phyloP scores from a whole-genome alignment of 2,888 invertebrate genomes.

The Nycteola revayana region DNA sequence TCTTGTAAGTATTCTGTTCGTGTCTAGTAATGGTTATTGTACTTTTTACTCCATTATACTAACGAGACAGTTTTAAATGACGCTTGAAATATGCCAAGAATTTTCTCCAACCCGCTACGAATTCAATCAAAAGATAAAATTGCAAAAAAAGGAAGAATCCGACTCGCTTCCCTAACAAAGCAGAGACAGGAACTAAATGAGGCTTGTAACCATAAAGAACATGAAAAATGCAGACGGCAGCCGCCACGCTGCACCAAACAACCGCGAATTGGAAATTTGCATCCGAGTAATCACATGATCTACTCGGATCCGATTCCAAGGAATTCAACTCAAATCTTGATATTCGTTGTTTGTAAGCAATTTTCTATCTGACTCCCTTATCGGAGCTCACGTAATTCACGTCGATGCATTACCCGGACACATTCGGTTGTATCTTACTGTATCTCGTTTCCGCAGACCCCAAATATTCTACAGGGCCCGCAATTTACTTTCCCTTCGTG shows the following conservation, averaged over 20 bases:
- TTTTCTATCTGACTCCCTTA: slow-evolving; percentile 16
- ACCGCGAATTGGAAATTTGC: slow-evolving; percentile 16
- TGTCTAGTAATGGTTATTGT: no score
- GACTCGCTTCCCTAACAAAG: slow-evolving; percentile 27
- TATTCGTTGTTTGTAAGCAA: slow-evolving; percentile 10
- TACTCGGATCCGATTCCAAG: slow-evolving; percentile 14
- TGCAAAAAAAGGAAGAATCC: slow-evolving; percentile 25
- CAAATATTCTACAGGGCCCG: slow-evolving; percentile 31
- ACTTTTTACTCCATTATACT: no score
- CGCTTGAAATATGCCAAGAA: slow-evolving; percentile 20
- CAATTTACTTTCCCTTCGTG: slow-evolving; percentile 45
- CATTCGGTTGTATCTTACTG: slow-evolving; percentile 17
- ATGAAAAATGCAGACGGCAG: slow-evolving; percentile 25
- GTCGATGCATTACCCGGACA: slow-evolving; percentile 17
- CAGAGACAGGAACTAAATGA: slow-evolving; percentile 31
- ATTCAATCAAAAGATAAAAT: slow-evolving; percentile 28
- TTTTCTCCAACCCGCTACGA: slow-evolving; percentile 21
- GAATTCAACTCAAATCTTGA: slow-evolving; percentile 1
- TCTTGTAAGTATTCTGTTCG: no score
- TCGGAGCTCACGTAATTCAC: slow-evolving; percentile 21
- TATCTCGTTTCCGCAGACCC: slow-evolving; percentile 32
- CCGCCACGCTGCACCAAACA: slow-evolving; percentile 16
- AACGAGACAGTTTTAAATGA: neutral
- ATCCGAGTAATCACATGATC: slow-evolving; percentile 21
- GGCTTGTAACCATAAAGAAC: slow-evolving; percentile 27